phyloP scores from a whole-genome alignment of 2,113 vertebrate species.

The Pollimyrus isidori region DNA sequence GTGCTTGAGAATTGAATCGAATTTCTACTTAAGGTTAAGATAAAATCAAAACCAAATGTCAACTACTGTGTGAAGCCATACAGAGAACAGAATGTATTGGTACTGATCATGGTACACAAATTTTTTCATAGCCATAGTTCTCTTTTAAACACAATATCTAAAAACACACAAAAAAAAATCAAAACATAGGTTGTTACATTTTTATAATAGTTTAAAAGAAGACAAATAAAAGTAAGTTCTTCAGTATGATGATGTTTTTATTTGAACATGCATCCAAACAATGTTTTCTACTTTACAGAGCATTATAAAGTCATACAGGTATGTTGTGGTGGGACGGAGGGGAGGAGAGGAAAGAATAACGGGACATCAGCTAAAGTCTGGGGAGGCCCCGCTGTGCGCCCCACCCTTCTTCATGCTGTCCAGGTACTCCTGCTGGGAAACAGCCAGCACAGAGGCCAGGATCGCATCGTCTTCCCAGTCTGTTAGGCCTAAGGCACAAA shows the following conservation, averaged over 20 bases:
- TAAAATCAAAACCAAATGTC: background rate
- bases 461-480: constrained; percentile 93
- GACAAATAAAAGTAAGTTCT: background rate
- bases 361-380: constrained; percentile 80
- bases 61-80: background rate
- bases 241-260: constrained; percentile 1
- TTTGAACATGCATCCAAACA: constrained; percentile 5
- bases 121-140: background rate
- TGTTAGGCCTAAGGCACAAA: constrained; percentile 18
- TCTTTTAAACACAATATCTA: background rate
- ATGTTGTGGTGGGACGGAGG: background rate
- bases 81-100: background rate
- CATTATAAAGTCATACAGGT: constrained; percentile 5
- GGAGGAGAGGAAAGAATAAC: background rate
- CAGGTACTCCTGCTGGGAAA: constrained; percentile 89
- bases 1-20: background rate
- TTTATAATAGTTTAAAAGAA: background rate
- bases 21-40: background rate
- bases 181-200: background rate
- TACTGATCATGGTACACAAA: background rate
- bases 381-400: constrained; percentile 74
- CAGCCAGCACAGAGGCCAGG: constrained; percentile 81
- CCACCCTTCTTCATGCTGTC: constrained; percentile 84
- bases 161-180: background rate
- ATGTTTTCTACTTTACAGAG: background rate